These are phyloP conservation scores for Cephus spinipes DNA, from an alignment of 2,888 invertebrate species.

Conservation along the genomic window DNA sequence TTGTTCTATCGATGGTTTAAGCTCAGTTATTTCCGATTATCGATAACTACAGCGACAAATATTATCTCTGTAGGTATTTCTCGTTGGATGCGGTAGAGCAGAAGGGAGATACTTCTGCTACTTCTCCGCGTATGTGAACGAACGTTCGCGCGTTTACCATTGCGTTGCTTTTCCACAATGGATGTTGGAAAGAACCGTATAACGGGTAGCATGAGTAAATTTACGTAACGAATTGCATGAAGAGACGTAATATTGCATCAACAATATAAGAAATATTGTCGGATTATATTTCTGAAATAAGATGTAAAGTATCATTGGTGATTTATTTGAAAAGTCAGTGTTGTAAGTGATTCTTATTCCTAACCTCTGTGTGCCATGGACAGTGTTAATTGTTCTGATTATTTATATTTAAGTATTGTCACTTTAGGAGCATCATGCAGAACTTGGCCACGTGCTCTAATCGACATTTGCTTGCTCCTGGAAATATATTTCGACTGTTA, in stretches of 20 bases:
- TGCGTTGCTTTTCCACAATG: not conserved
- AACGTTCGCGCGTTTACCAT: not conserved
- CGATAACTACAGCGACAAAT: not conserved
- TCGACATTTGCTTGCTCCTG: constrained; percentile 37
- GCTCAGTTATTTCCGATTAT: not conserved
- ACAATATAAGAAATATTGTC: not conserved
- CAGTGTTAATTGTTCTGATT: not conserved
- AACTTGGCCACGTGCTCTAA: constrained; percentile 42
- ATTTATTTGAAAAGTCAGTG: not conserved
- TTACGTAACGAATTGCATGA: constrained; percentile 31
- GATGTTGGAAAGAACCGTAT: not conserved
- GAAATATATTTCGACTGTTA: constrained; percentile 29
- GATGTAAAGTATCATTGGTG: not conserved
- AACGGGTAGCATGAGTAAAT: not conserved
- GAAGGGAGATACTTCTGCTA: not conserved
- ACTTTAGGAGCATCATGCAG: constrained; percentile 44
- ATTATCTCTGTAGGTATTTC: not conserved
- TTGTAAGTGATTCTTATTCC: not conserved
- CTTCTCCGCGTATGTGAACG: not conserved
- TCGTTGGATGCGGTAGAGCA: not conserved
- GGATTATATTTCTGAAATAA: not conserved
- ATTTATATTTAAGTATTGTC: constrained; percentile 1
- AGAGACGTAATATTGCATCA: not conserved
- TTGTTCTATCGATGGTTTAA: not conserved
- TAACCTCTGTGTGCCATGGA: constrained; percentile 21